These are phyloP conservation scores for Isurus oxyrinchus DNA, from an alignment of 2,113 vertebrate genomes.

Conservation along the genomic window DNA sequence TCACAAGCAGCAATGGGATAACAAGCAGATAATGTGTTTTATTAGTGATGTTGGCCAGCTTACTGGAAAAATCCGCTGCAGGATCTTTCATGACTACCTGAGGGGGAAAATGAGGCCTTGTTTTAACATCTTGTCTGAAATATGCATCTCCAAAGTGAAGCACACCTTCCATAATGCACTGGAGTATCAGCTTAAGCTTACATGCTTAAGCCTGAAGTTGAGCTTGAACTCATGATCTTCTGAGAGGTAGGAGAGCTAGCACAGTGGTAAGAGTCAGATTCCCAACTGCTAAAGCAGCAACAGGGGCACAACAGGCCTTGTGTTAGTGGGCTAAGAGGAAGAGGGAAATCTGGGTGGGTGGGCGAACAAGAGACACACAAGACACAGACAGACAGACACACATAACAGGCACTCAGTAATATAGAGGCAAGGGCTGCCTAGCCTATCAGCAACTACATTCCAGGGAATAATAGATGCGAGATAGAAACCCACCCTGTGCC, in stretches of 20 bases:
- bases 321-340: neutral
- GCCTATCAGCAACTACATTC: neutral
- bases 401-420: neutral
- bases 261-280: neutral
- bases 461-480: neutral
- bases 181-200: neutral
- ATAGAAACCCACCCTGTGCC: neutral
- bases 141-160: neutral
- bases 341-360: neutral
- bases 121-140: neutral
- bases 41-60: neutral
- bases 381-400: too few species aligned
- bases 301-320: neutral
- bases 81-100: too few species aligned
- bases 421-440: neutral
- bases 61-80: neutral
- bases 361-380: too few species aligned
- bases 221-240: neutral
- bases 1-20: neutral
- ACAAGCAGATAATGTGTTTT: too few species aligned
- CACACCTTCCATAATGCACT: neutral
- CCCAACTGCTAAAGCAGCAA: neutral
- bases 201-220: neutral
- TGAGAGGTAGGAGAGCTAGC: neutral
- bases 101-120: neutral